Conservation (phyloP, 2,113 vertebrate species). For the Pithys albifrons region DNA sequence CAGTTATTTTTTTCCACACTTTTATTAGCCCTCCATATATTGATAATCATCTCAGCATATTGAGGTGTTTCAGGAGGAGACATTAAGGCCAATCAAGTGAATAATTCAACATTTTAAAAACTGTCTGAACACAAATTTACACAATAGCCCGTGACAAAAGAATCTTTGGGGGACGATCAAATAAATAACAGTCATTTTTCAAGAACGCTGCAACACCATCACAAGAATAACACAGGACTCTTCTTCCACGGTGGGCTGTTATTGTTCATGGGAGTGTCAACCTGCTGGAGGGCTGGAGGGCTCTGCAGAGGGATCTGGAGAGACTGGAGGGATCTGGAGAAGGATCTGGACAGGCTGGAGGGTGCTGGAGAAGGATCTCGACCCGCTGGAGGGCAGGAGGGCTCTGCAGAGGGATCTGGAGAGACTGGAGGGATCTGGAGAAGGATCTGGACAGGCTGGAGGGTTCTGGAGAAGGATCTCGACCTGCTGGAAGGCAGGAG, state of each 20-base stretch:
- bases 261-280: background rate
- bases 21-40: conserved; percentile 35
- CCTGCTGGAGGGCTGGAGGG: no score
- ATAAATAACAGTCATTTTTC: conserved; percentile 72
- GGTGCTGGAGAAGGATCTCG: no score
- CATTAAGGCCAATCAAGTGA: conserved; percentile 67
- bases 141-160: conserved; percentile 72
- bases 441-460: no score
- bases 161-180: conserved; percentile 65
- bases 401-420: no score
- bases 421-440: no score
- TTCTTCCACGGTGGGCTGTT: background rate
- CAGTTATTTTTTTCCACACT: conserved; percentile 29
- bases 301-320: no score
- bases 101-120: conserved; percentile 69
- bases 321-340: no score
- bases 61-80: conserved; percentile 47
- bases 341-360: no score
- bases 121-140: conserved; percentile 69
- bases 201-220: conserved; percentile 33
- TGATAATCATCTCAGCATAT: conserved; percentile 48
- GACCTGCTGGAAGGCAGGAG: no score
- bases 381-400: no score
- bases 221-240: conserved; percentile 33
- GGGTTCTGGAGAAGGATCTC: no score